Conservation (phyloP, 37 sponge, comb jelly and placozoan species). For the Cliona cf. orientalis region DNA sequence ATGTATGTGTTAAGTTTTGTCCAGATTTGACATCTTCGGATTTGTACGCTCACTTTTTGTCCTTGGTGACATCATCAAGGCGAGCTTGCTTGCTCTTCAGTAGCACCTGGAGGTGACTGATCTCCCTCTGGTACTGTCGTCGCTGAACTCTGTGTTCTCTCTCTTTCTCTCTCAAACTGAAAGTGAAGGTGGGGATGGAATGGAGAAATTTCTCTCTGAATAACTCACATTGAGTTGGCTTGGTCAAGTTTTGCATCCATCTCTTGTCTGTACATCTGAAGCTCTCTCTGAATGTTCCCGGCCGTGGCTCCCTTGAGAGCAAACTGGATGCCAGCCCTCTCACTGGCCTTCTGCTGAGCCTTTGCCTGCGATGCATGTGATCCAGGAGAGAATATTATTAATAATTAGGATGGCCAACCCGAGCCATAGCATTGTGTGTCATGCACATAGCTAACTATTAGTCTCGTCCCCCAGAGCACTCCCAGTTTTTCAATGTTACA, state of each 20-base stretch:
- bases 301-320: neutral
- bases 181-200: neutral
- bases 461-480: too few relatives aligned
- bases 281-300: neutral
- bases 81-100: constrained; percentile 19
- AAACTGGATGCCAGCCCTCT: neutral
- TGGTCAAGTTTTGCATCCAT: neutral
- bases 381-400: neutral
- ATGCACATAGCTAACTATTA: neutral
- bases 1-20: neutral
- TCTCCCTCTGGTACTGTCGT: constrained; percentile 14
- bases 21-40: neutral
- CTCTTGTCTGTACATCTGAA: neutral
- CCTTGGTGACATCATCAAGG: neutral
- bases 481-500: too few relatives aligned
- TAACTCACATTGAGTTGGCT: constrained; percentile 1
- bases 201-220: too few relatives aligned
- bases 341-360: neutral
- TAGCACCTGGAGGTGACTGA: constrained; percentile 3
- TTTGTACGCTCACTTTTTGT: too few relatives aligned
- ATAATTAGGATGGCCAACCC: neutral
- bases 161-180: constrained; percentile 4
- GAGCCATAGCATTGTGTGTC: neutral
- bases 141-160: constrained; percentile 7
- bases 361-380: constrained; percentile 22